phyloP scores from a whole-genome alignment of 2,797 vertebrate species.

The Leucoraja ocellata region DNA sequence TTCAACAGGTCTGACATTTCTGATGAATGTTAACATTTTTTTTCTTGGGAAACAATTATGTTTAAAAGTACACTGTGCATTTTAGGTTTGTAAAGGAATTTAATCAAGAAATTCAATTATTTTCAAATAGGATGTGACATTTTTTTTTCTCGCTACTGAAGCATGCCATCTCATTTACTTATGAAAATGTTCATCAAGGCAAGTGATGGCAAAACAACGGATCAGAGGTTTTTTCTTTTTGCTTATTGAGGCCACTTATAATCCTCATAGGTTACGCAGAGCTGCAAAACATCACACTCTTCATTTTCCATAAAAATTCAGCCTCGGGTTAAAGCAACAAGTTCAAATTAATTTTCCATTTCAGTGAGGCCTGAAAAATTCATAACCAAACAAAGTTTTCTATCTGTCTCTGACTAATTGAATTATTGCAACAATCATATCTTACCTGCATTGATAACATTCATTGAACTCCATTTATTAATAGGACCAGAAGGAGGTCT shows the following conservation, averaged over 20 bases:
- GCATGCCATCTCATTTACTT: neutral
- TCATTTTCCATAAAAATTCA: neutral
- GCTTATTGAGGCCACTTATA: neutral
- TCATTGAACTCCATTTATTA: neutral
- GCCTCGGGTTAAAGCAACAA: neutral
- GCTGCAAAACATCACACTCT: neutral
- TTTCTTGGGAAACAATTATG: neutral
- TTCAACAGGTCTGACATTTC: neutral
- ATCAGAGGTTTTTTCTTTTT: neutral
- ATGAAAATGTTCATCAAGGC: neutral
- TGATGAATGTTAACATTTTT: neutral
- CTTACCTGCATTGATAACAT: neutral
- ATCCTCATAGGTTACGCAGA: neutral
- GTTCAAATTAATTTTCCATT: slow-evolving; percentile 25
- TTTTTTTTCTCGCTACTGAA: neutral
- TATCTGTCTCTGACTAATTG: neutral
- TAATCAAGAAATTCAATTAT: slow-evolving; percentile 31
- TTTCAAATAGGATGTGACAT: neutral
- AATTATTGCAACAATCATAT: neutral
- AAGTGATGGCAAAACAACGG: neutral
- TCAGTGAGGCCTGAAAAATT: slow-evolving; percentile 21
- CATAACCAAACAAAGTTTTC: neutral
- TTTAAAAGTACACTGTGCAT: neutral
- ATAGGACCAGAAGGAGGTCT: neutral
- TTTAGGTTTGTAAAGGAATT: neutral